Percentiles rank a stretch among this genome's conserved stretches.
Conservation (phyloP, 2,888 invertebrate species). For the Aspidiotus rigidus region DNA sequence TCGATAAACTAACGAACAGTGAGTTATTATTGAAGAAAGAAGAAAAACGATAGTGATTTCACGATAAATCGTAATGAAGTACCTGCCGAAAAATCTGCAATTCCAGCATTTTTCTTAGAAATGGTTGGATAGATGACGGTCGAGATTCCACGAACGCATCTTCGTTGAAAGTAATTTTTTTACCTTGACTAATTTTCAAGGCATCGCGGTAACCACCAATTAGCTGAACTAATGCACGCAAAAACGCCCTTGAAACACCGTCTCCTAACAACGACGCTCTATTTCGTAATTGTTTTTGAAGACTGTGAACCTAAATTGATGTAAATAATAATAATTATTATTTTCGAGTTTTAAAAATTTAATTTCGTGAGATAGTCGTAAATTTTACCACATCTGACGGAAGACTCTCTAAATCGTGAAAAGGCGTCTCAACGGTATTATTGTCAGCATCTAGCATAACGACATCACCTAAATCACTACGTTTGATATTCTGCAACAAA, state of each 20-base stretch:
- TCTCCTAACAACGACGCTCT: conserved; percentile 74
- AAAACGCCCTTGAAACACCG: conserved; percentile 84
- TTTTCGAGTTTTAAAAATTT: not conserved
- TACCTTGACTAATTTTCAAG: conserved; percentile 61
- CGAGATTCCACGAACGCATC: conserved; percentile 82
- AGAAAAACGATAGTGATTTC: too few species aligned
- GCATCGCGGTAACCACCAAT: conserved; percentile 93
- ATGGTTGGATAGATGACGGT: conserved; percentile 74
- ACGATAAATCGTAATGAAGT: conserved; percentile 17
- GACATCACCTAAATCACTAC: conserved; percentile 83
- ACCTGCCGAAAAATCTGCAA: conserved; percentile 92
- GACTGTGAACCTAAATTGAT: conserved; percentile 53
- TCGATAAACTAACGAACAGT: conserved; percentile 69
- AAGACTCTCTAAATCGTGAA: conserved; percentile 79
- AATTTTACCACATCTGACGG: conserved; percentile 75
- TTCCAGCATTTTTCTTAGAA: conserved; percentile 79
- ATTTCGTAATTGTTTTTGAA: conserved; percentile 67
- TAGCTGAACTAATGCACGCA: conserved; percentile 80
- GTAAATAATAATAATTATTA: conserved; percentile 5
- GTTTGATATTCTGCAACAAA: conserved; percentile 57
- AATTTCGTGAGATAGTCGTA: conserved; percentile 18
- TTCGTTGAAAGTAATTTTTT: conserved; percentile 70
- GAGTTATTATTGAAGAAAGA: not conserved
- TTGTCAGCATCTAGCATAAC: conserved; percentile 89
- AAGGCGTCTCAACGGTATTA: conserved; percentile 75